These are phyloP conservation scores for Augochlora pura DNA, from an alignment of 1,140 invertebrate genomes.

Conservation along the genomic window DNA sequence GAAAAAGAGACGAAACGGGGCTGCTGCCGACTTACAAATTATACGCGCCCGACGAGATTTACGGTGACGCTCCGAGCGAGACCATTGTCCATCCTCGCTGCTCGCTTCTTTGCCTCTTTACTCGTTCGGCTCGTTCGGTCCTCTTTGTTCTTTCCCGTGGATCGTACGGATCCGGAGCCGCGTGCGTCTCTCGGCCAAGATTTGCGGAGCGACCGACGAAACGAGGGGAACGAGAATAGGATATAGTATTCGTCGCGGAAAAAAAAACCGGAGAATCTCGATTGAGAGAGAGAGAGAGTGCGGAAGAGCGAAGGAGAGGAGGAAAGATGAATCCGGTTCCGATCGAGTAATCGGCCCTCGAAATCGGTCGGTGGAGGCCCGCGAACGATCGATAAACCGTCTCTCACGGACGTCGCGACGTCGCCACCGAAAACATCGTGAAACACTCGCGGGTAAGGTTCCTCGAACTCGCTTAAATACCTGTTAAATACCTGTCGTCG, in stretches of 20 bases:
- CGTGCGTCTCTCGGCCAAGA: constrained; percentile 33
- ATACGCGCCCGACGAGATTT: constrained; percentile 80
- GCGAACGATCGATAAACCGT: constrained; percentile 14
- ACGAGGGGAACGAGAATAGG: constrained; percentile 32
- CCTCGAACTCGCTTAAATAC: constrained; percentile 53
- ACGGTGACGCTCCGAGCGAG: constrained; percentile 79
- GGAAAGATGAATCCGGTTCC: constrained; percentile 62
- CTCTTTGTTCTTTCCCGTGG: constrained; percentile 57
- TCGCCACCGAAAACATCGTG: background rate
- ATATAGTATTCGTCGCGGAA: constrained; percentile 55
- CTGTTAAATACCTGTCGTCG: constrained; percentile 73
- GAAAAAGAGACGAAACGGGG: constrained; percentile 59
- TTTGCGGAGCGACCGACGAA: constrained; percentile 7
- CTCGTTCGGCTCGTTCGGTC: constrained; percentile 60
- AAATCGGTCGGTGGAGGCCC: constrained; percentile 18
- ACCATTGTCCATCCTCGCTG: constrained; percentile 80
- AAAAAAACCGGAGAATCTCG: constrained; percentile 65
- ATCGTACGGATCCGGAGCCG: constrained; percentile 24
- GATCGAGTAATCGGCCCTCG: constrained; percentile 60
- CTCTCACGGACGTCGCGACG: background rate
- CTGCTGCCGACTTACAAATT: constrained; percentile 80
- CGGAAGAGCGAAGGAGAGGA: constrained; percentile 8
- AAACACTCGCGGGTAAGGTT: constrained; percentile 44
- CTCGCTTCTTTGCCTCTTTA: constrained; percentile 77
- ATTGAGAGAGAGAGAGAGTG: constrained; percentile 43